Evolutionary conservation across 2,797 vertebrate species (phyloP).

Genomic region (Thamnophis elegans): DNA sequence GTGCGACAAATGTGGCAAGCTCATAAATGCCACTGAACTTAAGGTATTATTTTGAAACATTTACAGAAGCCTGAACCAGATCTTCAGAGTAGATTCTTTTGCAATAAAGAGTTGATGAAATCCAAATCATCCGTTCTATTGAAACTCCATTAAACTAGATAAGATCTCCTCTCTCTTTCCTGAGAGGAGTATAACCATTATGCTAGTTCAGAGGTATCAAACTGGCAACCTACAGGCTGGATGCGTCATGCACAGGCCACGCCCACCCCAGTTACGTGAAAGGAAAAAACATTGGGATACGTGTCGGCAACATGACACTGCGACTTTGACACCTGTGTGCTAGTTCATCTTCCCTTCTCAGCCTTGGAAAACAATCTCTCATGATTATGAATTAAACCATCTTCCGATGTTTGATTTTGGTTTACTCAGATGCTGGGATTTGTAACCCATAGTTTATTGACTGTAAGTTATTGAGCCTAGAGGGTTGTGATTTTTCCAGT

Average conservation of each 20-base stretch:
- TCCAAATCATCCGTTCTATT: neutral
- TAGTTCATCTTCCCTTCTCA: neutral
- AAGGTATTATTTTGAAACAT: slow-evolving; percentile 70
- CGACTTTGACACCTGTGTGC: no score
- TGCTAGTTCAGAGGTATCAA: neutral
- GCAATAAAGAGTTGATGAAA: neutral
- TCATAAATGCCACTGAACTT: slow-evolving; percentile 94
- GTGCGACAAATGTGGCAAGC: slow-evolving; percentile 92
- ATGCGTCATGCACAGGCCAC: no score
- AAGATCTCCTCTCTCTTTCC: neutral
- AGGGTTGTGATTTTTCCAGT: neutral
- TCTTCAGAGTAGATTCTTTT: neutral
- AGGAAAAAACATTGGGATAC: no score
- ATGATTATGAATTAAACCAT: neutral
- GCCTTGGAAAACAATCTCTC: neutral
- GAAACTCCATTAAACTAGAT: neutral
- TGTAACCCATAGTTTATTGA: neutral
- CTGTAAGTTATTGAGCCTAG: neutral
- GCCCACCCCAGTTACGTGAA: no score
- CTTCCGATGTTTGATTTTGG: neutral
- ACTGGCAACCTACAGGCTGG: no score
- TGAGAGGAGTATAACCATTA: neutral
- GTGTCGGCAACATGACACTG: no score
- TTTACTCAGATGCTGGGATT: neutral
- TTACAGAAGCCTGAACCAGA: neutral